Evolutionary conservation across 2,797 vertebrate species (phyloP), one percentile per base, ranked within the genome.

Genomic region (Macroramphosus scolopax): DNA sequence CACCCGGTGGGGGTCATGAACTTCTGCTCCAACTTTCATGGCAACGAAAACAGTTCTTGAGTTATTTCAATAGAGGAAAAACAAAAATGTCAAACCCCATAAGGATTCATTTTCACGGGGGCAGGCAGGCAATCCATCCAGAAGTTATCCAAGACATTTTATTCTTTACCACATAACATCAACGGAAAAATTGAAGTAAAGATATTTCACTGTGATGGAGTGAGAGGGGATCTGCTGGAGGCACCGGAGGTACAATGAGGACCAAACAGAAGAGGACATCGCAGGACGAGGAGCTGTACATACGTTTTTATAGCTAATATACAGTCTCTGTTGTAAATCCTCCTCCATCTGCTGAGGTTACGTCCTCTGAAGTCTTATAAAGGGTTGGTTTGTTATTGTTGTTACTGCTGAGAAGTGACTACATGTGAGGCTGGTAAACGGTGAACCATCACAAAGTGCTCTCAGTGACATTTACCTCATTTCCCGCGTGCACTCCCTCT

Each of bases 391-490:
- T 72, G 66, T 63, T 73, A 60, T 72, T 66, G 65, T 76, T 77
- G 63, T 55, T 57, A 69, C 13, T 72, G 81, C 76, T 72, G 79
- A 78, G 70, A 48, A 75, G 60, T 83, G 82, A 84, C 56, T 7
- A 80, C 81, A 66, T 73, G 69, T 64, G 72, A 80, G 60, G 73
- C 64, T 72, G 66, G 67, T 49, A 71, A 85, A 72, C 61, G 75
- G 77, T 82, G 63, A 72, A 81, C 72, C 56, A 74, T 81, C 74
- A 78, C 62, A 17, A 68, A 68, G 62, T 68, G 39, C 78, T 79
- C 46, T 69, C 62, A 8, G 49, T 82, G 83, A 81, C 82, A 82
- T 86, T 82, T 76, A 69, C 67, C 67, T 75, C 64, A 54, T 52
- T 34, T 49, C 33, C 36, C 51, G 63, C 42, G n/a, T 20, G 34